Percentiles rank a stretch among this genome's conserved stretches.
Evolutionary conservation across 2,797 vertebrate species (phyloP).

Genomic region (Threskiornis aethiopicus): DNA sequence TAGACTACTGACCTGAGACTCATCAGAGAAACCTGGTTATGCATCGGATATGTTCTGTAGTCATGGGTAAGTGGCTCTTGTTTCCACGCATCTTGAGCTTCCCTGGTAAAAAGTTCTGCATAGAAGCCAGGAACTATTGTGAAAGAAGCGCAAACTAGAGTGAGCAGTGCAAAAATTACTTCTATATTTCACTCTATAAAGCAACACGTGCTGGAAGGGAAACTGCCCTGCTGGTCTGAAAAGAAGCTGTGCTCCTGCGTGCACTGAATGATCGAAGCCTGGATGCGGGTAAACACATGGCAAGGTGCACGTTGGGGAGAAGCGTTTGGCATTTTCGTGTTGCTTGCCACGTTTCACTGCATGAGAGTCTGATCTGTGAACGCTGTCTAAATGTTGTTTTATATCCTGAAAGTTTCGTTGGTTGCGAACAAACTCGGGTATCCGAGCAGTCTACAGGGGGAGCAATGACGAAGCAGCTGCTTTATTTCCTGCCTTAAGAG

Average conservation of each 20-base stretch:
- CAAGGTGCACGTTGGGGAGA: neutral
- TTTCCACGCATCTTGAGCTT: neutral
- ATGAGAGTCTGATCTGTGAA: neutral
- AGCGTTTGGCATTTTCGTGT: neutral
- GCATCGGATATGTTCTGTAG: neutral
- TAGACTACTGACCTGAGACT: neutral
- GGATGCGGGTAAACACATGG: neutral
- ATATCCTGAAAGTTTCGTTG: neutral
- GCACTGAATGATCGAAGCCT: neutral
- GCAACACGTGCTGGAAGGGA: neutral
- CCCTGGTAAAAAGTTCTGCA: neutral
- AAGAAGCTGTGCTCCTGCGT: neutral
- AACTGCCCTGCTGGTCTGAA: neutral
- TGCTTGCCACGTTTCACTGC: neutral
- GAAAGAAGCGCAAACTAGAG: neutral
- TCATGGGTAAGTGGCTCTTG: neutral
- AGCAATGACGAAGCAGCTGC: conserved; percentile 1
- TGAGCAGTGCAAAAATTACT: neutral
- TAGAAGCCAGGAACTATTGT: neutral
- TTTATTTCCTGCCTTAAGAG: neutral
- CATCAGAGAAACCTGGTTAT: conserved; percentile 7
- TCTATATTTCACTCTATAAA: neutral
- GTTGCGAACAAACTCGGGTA: neutral
- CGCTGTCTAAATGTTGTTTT: neutral
- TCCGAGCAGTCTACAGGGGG: neutral